Base-by-base conservation (phyloP, 2,113 vertebrate genomes). In the Hiodon tergisus region DNA sequence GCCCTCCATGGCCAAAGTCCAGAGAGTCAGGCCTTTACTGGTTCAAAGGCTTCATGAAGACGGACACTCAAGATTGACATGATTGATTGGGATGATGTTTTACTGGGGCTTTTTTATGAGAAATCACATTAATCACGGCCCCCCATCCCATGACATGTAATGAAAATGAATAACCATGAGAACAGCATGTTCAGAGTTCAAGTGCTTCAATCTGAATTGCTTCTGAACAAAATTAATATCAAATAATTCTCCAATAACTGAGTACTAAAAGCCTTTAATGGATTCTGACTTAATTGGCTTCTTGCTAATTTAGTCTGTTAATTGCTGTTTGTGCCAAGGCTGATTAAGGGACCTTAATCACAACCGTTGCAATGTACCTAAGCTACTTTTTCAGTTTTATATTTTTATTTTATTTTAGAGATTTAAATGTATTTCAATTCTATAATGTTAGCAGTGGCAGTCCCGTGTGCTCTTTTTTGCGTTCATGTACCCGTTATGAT, bases 191-290 rank as follows among this genome's bases (percentile, higher is more conserved):
- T 76, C n/a, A 67, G 70, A 71, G 62, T 72, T 65, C 52, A 75
- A 54, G 46, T 72, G 46, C 72, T 57, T 59, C 77, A 78, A 75
- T 75, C 78, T 54, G 70, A 76, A 77, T 61, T 76, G 62, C 69
- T 58, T 71, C 67, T 51, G 65, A 52, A 78, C 69, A 74, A 71
- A 82, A 82, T 79, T 74, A 77, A 80, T 80, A 79, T 74, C 77
- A 74, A 78, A 78, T 84, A 78, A 52, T 81, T 71, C 77, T 71
- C 63, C 77, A 74, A 84, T 84, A 81, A 74, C 67, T 61, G 69
- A 73, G 14, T 74, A 76, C 81, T 78, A 74, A 83, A 83, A 76
- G 70, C 71, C 53, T 74, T 74, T 81, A 76, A 81, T 80, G 77
- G 71, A 76, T 68, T 77, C 69, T n/a, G 71, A 73, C 78, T 68